Evolutionary conservation across 2,888 invertebrate species (phyloP).

Genomic region (Odontomyia ornata): DNA sequence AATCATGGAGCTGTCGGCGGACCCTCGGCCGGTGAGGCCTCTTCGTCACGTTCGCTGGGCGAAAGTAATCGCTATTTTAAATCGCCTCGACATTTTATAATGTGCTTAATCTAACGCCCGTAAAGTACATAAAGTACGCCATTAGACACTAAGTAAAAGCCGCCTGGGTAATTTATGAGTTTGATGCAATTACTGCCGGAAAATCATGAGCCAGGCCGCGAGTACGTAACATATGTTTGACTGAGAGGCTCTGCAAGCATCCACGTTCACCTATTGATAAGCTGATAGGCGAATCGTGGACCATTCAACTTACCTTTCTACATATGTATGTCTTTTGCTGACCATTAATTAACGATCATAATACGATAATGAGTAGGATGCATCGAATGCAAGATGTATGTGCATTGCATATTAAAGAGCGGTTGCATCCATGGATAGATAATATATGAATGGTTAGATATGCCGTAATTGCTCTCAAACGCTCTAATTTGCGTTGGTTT

Average conservation of each 20-base stretch:
- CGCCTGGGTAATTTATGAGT: conserved; percentile 43
- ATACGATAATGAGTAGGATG: conserved; percentile 45
- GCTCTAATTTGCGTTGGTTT: conserved; percentile 29
- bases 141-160: conserved; percentile 41
- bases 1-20: conserved; percentile 19
- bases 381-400: not conserved
- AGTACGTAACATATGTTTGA: not conserved
- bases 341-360: conserved; percentile 43
- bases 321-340: conserved; percentile 9
- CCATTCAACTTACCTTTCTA: conserved; percentile 29
- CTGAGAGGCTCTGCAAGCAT: not conserved
- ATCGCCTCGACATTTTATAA: conserved; percentile 33
- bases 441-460: not conserved
- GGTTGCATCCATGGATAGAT: not conserved
- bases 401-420: not conserved
- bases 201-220: conserved; percentile 16
- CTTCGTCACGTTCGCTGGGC: conserved; percentile 33
- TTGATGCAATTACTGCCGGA: conserved; percentile 46
- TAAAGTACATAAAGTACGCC: conserved; percentile 33
- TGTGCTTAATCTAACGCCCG: conserved; percentile 44
- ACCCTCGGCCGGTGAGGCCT: conserved; percentile 6
- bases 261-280: conserved; percentile 23
- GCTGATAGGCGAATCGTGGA: conserved; percentile 20
- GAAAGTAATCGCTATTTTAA: conserved; percentile 43
- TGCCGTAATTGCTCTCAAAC: not conserved